Base-by-base conservation (phyloP, 2,113 vertebrate genomes). In the Eurypyga helias region DNA sequence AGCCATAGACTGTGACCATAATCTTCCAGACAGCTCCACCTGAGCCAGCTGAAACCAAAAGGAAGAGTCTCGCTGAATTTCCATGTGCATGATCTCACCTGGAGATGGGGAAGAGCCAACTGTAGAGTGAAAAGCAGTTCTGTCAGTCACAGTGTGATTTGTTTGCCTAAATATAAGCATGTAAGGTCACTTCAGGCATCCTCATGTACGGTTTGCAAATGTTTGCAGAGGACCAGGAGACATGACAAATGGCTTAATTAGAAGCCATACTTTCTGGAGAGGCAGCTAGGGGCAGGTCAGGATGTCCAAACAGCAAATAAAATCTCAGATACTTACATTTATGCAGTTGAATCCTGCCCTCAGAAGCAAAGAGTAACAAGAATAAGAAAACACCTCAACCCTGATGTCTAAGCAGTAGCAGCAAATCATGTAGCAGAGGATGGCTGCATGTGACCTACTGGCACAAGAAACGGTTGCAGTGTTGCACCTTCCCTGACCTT, bases 61-160 rank as follows among this genome's bases (percentile, higher is more conserved):
- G 13, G 41, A 52, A 38, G n/a, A 26, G 3, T 60, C n/a, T 54
- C 0, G 0, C 9, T 48, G 26, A 38, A 49, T 80, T 83, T 83
- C 26, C 8, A 1, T 2, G 5, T 36, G 1, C 13, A 46, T 51
- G 33, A 52, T 48, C 26, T 45, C 64, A 15, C 20, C 15, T 73
- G 58, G 24, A 77, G 77, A 18, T 5, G 34, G 48, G 41, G 33
- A 72, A 86, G 34, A 45, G 17, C 13, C 4, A 54, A 16, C 9
- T 18, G 11, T 36, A 72, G 52, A 88, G 29, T 19, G 21, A 67
- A 76, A 90, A 76, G 26, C 26, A 58, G 25, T 57, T 90, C 61
- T 69, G 26, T 60, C 62, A 72, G 25, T 33, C 16, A 67, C 31
- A 57, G 49, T 2, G 0, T 65, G n/a, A n/a, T 77, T 83, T 55